Evolutionary conservation across 2,797 vertebrate genomes (phyloP).

Genomic region (Jordanella pulchra): DNA sequence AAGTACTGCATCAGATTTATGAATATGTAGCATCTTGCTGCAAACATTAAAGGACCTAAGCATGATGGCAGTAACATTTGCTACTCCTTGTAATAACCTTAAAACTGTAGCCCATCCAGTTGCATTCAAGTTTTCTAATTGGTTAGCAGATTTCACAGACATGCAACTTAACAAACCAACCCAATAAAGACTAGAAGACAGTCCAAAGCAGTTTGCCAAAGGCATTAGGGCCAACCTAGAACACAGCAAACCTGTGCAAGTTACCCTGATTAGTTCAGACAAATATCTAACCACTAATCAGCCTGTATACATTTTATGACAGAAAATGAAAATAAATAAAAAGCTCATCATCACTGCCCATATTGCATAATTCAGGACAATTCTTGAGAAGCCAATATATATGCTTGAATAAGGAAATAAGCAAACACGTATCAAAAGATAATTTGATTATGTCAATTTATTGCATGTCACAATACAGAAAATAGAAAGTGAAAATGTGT

Average conservation of each 20-base stretch:
- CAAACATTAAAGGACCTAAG: too few relatives aligned
- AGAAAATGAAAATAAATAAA: background rate
- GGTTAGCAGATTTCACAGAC: background rate
- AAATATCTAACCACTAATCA: background rate
- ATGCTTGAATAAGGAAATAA: background rate
- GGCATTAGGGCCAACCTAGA: background rate
- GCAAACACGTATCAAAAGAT: conserved; percentile 14
- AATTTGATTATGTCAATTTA: conserved; percentile 87
- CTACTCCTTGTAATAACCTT: background rate
- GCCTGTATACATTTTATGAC: background rate
- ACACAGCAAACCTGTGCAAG: background rate
- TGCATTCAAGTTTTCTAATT: background rate
- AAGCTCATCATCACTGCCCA: background rate
- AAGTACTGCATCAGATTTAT: too few relatives aligned
- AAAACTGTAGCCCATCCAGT: background rate
- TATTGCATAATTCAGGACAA: background rate
- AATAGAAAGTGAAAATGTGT: conserved; percentile 88
- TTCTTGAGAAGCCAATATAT: background rate
- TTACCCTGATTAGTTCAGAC: background rate
- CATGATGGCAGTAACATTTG: too few relatives aligned
- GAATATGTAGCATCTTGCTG: too few relatives aligned
- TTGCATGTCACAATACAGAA: conserved; percentile 93
- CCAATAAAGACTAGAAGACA: too few relatives aligned
- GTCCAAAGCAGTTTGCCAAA: too few relatives aligned
- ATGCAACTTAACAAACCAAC: too few relatives aligned